Base-by-base conservation (phyloP, 2,888 invertebrate genomes). In the Amorpha juglandis region DNA sequence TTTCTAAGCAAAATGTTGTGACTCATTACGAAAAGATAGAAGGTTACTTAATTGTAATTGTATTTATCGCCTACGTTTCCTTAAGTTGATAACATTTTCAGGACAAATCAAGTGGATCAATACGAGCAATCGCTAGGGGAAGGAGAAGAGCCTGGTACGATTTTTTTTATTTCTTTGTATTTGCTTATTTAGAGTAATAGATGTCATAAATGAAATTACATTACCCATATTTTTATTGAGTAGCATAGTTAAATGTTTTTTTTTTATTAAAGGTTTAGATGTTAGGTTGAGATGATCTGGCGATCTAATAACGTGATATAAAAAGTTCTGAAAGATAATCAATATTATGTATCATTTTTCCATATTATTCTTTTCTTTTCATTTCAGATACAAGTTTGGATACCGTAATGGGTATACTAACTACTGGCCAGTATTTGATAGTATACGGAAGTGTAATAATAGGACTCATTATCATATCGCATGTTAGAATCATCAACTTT, bases 401-500 rank as follows among this genome's bases (percentile, higher is more conserved):
- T 35, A 78, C 85, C 1, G 73, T 84, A 75, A 78, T 90, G 38
- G 92, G 92, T 0, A 53, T 74, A 27, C 71, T 92, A 11, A 89
- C 88, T 7, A 91, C 87, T 1, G 83, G 77, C 12, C 82, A 88
- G 58, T 92, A 90, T 68, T 74, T 93, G 0, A 77, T 81, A 45
- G 81, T 93, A 7, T 89, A 88, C 66, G 90, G 91, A 0, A 77
- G 78, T 11, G 78, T 89, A 0, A 79, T 93, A 16, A 19, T 86
- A 2, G 78, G 81, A 0, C 86, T 94, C 12, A 93, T 95, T 45
- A 33, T 94, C 0, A 82, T 94, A 68, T 89, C 94, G 0, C 90
- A 92, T 8, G 71, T 90, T 1, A 89, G 96, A 69, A 95, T 96
- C 63, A 74, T 94, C 0, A 77, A 94, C 3, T 96, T 95, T 80